phyloP scores from a whole-genome alignment of 2,888 invertebrate genomes.

The Melitaea athalia region DNA sequence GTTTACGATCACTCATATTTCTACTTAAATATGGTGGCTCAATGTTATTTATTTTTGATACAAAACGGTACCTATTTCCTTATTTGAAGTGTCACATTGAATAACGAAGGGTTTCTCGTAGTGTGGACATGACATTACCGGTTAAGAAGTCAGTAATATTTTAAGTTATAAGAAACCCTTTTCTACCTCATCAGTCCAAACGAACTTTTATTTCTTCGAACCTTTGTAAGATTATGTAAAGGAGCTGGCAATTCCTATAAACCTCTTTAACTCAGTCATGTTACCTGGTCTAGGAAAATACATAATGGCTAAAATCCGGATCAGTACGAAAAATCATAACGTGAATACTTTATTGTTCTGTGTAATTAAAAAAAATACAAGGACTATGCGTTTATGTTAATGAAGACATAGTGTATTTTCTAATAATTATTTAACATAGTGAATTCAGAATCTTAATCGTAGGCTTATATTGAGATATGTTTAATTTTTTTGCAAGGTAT shows the following conservation, averaged over 20 bases:
- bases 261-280: constrained; percentile 36
- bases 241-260: constrained; percentile 31
- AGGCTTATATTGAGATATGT: too few species aligned
- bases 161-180: background rate
- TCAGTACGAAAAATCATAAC: too few species aligned
- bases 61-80: background rate
- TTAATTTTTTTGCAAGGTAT: too few species aligned
- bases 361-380: too few species aligned
- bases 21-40: background rate
- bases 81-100: background rate
- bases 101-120: background rate
- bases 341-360: too few species aligned
- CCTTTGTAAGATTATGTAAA: too few species aligned
- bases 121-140: background rate
- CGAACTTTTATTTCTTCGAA: background rate
- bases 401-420: too few species aligned
- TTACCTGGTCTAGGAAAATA: constrained; percentile 38
- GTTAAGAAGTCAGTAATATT: background rate
- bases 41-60: background rate
- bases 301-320: constrained; percentile 28
- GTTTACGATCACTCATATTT: background rate
- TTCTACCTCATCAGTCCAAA: background rate
- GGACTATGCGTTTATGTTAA: too few species aligned
- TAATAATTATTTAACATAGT: too few species aligned
- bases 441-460: too few species aligned